Evolutionary conservation across 2,113 vertebrate genomes (phyloP).

Genomic region (Cheirogaleus medius): DNA sequence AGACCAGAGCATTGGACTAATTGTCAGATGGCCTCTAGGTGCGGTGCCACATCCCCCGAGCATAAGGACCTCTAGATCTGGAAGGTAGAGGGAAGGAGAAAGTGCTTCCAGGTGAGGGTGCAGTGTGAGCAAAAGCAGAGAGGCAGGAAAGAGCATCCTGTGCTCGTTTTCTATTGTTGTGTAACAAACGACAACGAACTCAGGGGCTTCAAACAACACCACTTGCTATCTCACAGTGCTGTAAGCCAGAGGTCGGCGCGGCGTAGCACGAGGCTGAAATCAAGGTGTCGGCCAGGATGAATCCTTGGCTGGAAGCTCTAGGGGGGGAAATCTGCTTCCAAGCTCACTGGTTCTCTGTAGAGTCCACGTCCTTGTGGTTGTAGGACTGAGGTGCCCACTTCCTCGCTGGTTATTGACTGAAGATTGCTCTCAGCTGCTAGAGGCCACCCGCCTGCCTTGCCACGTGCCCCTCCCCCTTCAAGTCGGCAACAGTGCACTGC

Average conservation of each 20-base stretch:
- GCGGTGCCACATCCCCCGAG: no score
- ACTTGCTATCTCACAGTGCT: neutral
- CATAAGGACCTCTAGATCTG: neutral
- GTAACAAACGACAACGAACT: neutral
- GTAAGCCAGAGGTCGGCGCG: neutral
- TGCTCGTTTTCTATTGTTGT: neutral
- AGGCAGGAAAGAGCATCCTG: neutral
- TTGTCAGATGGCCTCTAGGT: neutral
- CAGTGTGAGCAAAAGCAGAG: neutral
- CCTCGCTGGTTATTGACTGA: neutral
- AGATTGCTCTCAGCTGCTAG: neutral
- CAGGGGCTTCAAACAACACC: fast-evolving
- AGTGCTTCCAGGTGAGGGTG: neutral
- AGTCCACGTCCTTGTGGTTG: neutral
- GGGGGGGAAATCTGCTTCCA: neutral
- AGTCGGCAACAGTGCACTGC: neutral
- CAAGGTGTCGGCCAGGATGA: neutral
- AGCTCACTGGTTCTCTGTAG: neutral
- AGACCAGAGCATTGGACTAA: neutral
- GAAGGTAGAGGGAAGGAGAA: neutral
- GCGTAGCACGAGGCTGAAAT: neutral
- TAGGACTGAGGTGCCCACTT: neutral
- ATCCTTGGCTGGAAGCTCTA: neutral
- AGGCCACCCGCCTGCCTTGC: neutral
- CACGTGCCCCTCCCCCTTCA: neutral